A percentile compares a stretch with the other conserved stretches of the same genome.
Evolutionary conservation across 2,888 invertebrate species (phyloP).

Genomic region (Oeneis ivallda): DNA sequence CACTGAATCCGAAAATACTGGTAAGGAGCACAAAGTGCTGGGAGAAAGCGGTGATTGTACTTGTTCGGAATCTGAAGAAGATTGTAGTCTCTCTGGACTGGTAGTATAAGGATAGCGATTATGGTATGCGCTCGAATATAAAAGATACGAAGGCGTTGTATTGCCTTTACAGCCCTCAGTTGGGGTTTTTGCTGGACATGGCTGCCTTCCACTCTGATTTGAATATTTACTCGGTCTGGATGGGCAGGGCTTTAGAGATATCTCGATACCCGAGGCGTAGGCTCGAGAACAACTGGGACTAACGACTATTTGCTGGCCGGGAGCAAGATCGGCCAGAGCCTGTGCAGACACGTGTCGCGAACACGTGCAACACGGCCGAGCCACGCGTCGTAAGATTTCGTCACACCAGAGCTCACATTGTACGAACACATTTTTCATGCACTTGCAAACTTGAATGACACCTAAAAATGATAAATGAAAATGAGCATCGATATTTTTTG

Average conservation of each 20-base stretch:
- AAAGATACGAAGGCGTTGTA: constrained; percentile 51
- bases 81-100: constrained; percentile 32
- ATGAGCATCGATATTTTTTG: background rate
- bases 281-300: constrained; percentile 46
- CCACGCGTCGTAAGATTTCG: constrained; percentile 63
- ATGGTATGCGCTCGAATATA: constrained; percentile 48
- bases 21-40: background rate
- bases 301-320: constrained; percentile 43
- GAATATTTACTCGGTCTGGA: constrained; percentile 36
- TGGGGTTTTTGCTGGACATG: constrained; percentile 50
- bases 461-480: constrained; percentile 46
- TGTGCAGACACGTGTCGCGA: constrained; percentile 60
- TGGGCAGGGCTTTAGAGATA: constrained; percentile 56
- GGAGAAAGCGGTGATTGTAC: background rate
- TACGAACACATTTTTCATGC: constrained; percentile 71
- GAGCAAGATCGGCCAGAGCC: constrained; percentile 53
- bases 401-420: constrained; percentile 75
- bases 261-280: constrained; percentile 52
- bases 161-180: constrained; percentile 46
- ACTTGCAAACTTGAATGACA: constrained; percentile 67
- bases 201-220: constrained; percentile 33
- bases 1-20: constrained; percentile 1
- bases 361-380: constrained; percentile 65
- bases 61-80: constrained; percentile 26
- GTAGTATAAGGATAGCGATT: constrained; percentile 28